These are phyloP conservation scores for Phortica okadai DNA, from an alignment of 2,888 invertebrate species.

Conservation along the genomic window DNA sequence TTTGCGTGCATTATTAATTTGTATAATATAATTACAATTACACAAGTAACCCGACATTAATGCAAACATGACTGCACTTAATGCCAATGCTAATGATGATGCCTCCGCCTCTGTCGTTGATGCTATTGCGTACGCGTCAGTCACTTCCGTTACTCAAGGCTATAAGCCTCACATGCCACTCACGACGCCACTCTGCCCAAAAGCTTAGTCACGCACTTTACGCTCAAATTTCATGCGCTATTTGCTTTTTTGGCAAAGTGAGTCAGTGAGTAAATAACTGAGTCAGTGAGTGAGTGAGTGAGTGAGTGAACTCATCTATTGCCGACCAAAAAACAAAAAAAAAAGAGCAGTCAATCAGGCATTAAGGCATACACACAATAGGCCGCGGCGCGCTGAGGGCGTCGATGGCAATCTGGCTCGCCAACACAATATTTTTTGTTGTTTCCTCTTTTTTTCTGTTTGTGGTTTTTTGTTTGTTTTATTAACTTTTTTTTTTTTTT, in stretches of 20 bases:
- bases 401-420: conserved; percentile 10
- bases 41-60: background rate
- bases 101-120: too few relatives aligned
- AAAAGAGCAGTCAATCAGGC: too few relatives aligned
- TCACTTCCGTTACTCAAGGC: background rate
- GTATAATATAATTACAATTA: conserved; percentile 14
- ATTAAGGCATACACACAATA: too few relatives aligned
- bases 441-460: background rate
- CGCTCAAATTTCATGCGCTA: too few relatives aligned
- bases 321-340: too few relatives aligned
- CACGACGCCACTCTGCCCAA: too few relatives aligned
- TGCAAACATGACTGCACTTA: conserved; percentile 15
- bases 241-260: background rate
- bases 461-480: background rate
- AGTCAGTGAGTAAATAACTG: background rate
- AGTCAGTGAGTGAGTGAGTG: background rate
- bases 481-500: conserved; percentile 1
- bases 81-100: background rate
- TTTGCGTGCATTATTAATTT: background rate
- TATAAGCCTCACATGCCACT: too few relatives aligned
- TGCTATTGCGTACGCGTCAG: background rate
- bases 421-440: background rate
- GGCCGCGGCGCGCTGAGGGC: too few relatives aligned
- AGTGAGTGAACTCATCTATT: background rate
- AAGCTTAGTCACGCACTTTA: too few relatives aligned